Evolutionary conservation across 2,888 invertebrate genomes (phyloP).

Genomic region (Amaurobius ferox): DNA sequence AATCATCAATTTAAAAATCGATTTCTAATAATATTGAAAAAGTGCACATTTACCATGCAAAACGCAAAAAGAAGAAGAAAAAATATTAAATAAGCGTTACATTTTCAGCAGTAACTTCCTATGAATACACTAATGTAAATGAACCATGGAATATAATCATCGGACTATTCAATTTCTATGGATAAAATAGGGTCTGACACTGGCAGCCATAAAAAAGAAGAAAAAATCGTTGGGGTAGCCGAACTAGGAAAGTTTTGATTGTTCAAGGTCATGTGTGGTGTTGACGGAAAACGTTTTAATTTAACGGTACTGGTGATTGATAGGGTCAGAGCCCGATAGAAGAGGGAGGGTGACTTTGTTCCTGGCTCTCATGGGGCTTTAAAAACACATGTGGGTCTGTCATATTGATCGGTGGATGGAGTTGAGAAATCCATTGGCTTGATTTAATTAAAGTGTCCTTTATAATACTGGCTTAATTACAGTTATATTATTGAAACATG

Average conservation of each 20-base stretch:
- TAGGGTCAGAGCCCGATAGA: background rate
- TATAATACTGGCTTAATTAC: too few species aligned
- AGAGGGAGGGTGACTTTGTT: background rate
- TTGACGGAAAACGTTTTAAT: conserved; percentile 1
- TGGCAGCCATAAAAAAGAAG: background rate
- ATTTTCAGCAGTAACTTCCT: too few species aligned
- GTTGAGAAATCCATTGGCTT: background rate
- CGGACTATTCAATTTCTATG: too few species aligned
- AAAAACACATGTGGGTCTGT: background rate
- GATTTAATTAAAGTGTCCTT: background rate
- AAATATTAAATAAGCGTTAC: too few species aligned
- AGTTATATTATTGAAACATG: too few species aligned
- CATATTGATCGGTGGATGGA: background rate
- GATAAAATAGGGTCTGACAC: too few species aligned
- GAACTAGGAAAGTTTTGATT: background rate
- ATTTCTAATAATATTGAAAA: too few species aligned
- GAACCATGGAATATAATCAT: too few species aligned
- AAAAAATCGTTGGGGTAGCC: background rate
- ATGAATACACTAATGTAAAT: too few species aligned
- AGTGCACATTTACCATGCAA: too few species aligned
- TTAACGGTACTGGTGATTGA: background rate
- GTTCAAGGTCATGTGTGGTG: background rate
- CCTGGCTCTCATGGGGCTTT: background rate
- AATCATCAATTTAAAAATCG: too few species aligned
- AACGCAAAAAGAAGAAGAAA: too few species aligned